Base-by-base conservation (phyloP, 2,797 vertebrate species). In the Psittacula derbiana region DNA sequence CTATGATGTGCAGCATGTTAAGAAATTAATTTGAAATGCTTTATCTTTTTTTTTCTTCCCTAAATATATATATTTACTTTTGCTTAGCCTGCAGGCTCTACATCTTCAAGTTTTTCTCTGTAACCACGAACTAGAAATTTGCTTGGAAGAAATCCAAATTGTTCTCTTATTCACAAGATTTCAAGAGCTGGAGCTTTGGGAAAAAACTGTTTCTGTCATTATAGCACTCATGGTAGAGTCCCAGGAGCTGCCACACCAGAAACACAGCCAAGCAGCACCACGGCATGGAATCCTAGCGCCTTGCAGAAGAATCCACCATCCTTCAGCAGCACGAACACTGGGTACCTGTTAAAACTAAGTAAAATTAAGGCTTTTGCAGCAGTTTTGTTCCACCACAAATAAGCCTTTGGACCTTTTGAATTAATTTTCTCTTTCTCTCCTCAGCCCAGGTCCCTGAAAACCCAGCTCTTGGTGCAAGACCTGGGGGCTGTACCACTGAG, bases 101-200 rank as follows among this genome's bases (percentile, higher is more conserved):
- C 19, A 36, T 70, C 84, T 81, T 92, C 67, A 57, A 52, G 52
- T 30, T 95, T 88, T 88, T 43, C 67, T 80, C 64, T 2, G 1
- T 73, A 89, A 90, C 20, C 55, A 65, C 2, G 52, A 84, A 52
- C 58, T 61, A 88, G 67, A 86, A 90, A 90, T 82, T 80, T 80
- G 41, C 67, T 95, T 95, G 87, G 92, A 92, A 90, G 80, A 82
- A 88, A 86, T 92, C 70, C 87, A 92, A 80, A 70, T 49, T 53
- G 41, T 86, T 92, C 53, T 50, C 57, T 76, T 90, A 76, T 57
- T 93, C 90, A 92, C 49, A 71, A 73, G 91, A 87, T 49, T 91
- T 92, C 25, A 49, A 76, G 82, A 79, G 60, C 52, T 4, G 4
- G 27, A 81, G 33, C 41, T 90, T 80, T 21, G 38, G 73, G 31